phyloP scores from a whole-genome alignment of 2,113 vertebrate genomes.

The Myotis davidii region DNA sequence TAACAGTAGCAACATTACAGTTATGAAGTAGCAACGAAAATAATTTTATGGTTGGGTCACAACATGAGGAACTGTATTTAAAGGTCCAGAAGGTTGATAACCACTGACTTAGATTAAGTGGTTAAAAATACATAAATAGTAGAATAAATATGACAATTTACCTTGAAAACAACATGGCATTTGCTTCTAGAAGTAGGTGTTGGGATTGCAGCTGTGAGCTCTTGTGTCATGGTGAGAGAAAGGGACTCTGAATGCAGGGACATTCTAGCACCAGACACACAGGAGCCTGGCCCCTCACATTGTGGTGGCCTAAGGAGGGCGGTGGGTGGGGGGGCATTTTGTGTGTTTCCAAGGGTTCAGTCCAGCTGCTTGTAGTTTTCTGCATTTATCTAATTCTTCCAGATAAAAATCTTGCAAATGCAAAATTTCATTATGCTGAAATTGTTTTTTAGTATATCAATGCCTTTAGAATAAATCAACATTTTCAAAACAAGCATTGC shows the following conservation, averaged over 20 bases:
- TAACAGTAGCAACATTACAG: no score
- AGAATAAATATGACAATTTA: not conserved
- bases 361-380: not conserved
- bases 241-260: not conserved
- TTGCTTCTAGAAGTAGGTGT: not conserved
- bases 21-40: no score
- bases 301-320: rapidly evolving
- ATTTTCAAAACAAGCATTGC: not conserved
- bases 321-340: not conserved
- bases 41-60: no score
- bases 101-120: not conserved
- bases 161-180: not conserved
- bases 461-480: not conserved
- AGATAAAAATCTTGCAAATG: not conserved
- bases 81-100: no score
- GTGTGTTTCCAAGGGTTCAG: not conserved
- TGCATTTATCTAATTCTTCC: not conserved
- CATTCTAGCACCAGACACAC: not conserved
- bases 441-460: not conserved
- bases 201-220: not conserved
- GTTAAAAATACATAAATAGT: not conserved
- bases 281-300: not conserved
- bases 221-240: not conserved
- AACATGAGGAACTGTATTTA: no score
- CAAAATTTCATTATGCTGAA: not conserved